phyloP scores from a whole-genome alignment of 2,797 vertebrate genomes.

The Alcedo atthis region DNA sequence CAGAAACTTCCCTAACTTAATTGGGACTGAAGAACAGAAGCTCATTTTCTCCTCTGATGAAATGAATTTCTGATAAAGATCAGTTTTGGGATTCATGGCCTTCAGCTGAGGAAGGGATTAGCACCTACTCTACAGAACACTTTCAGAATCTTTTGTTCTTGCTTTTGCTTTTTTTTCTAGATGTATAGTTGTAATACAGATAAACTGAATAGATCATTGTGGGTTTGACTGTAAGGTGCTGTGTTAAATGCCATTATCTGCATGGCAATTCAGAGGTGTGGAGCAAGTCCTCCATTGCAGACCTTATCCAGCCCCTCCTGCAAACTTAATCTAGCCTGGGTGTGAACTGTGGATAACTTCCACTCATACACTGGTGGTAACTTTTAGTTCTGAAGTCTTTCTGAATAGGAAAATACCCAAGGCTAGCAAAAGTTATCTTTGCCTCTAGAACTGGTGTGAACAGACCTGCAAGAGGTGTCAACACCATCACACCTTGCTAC shows the following conservation, averaged over 20 bases:
- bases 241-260: neutral
- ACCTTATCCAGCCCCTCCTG: neutral
- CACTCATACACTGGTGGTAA: neutral
- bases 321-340: neutral
- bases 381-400: neutral
- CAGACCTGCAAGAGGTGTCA: neutral
- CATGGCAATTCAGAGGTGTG: neutral
- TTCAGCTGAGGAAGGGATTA: neutral
- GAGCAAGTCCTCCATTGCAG: neutral
- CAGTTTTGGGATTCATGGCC: neutral
- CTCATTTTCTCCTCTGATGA: neutral
- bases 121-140: neutral
- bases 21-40: neutral
- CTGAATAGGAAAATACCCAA: neutral
- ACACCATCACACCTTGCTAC: neutral
- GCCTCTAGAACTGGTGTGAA: neutral
- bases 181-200: neutral
- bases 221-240: neutral
- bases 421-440: neutral
- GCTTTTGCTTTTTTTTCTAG: neutral
- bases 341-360: neutral
- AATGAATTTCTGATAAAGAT: neutral
- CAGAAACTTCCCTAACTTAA: conserved; percentile 12
- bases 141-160: neutral
- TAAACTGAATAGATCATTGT: neutral